phyloP scores from a whole-genome alignment of 2,113 vertebrate species.

The Gymnocephalus cernua region DNA sequence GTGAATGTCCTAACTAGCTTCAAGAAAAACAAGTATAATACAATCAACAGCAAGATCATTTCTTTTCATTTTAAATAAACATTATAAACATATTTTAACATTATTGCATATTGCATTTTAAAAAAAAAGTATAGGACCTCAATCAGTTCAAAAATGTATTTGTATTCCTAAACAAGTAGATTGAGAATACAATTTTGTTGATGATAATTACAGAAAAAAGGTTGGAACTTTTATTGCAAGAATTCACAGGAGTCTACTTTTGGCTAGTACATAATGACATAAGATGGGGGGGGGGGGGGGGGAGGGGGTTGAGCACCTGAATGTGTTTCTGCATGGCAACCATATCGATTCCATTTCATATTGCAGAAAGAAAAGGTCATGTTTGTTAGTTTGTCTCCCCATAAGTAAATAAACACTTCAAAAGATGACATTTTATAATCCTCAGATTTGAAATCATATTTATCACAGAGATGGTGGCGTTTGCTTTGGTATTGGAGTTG shows the following conservation, averaged over 20 bases:
- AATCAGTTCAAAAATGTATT: background rate
- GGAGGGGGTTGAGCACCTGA: conserved; percentile 25
- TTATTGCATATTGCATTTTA: background rate
- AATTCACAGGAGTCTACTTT: background rate
- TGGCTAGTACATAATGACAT: background rate
- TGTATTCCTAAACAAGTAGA: background rate
- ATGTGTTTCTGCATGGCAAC: conserved; percentile 58
- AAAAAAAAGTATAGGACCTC: no score
- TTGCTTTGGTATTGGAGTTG: background rate
- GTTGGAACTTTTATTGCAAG: background rate
- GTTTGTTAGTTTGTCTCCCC: background rate
- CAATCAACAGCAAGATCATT: background rate
- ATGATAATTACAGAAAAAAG: background rate
- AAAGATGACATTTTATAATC: background rate
- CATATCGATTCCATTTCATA: conserved; percentile 68
- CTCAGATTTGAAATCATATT: background rate
- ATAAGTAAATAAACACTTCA: background rate
- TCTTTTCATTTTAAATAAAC: background rate
- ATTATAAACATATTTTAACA: no score
- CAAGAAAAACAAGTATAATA: background rate
- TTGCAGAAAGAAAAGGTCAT: background rate
- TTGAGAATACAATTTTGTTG: background rate
- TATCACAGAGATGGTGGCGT: conserved; percentile 22
- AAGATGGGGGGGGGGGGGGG: background rate
- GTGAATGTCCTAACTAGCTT: background rate